These are phyloP conservation scores for Anarhynchus alexandrinus DNA, from an alignment of 2,113 vertebrate species.

Conservation along the genomic window DNA sequence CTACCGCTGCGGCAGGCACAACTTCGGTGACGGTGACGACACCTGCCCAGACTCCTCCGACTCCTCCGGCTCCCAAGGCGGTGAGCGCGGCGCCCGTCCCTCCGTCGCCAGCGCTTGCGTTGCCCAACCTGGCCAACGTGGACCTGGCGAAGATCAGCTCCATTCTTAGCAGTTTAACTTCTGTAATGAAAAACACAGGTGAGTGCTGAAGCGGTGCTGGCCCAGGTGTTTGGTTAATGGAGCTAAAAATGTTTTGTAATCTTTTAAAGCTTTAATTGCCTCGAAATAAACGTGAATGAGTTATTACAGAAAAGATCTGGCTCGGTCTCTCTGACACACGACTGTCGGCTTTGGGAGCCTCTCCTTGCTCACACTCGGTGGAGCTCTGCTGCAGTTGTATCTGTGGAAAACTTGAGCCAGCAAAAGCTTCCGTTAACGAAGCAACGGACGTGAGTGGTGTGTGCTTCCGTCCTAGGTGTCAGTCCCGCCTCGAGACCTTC, in stretches of 20 bases:
- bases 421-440: fast-evolving
- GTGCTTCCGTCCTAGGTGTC: conserved; percentile 76
- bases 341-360: not conserved
- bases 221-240: not conserved
- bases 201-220: not conserved
- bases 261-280: not conserved
- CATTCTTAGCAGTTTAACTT: conserved; percentile 93
- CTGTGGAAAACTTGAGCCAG: not conserved
- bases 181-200: conserved; percentile 97
- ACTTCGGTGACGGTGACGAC: not conserved
- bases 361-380: fast-evolving
- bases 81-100: conserved; percentile 23
- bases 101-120: conserved; percentile 26
- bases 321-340: not conserved
- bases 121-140: conserved; percentile 94
- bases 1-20: not conserved
- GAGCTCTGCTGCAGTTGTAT: not conserved
- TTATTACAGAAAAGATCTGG: not conserved
- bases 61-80: conserved; percentile 48
- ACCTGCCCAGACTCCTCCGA: not conserved
- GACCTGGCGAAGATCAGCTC: conserved; percentile 99
- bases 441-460: not conserved
- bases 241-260: not conserved
- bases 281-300: not conserved
- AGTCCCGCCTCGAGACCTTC: conserved; percentile 88